A percentile compares a stretch with the other conserved stretches of the same genome.
These are phyloP conservation scores for Leistus spinibarbis DNA, from an alignment of 2,888 invertebrate species.

Conservation along the genomic window DNA sequence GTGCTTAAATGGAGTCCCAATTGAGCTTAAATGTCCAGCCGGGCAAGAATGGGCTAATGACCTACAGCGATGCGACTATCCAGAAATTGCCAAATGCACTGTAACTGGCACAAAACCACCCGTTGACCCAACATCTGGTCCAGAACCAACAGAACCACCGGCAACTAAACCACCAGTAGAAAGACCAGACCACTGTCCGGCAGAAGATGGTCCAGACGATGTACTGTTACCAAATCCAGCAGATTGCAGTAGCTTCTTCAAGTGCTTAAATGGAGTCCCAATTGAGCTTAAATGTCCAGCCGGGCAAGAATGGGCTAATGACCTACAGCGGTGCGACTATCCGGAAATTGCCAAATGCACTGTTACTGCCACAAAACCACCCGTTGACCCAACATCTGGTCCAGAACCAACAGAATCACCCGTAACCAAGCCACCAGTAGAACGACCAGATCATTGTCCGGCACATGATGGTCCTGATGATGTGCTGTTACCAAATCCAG, in stretches of 20 bases:
- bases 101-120: constrained; percentile 3
- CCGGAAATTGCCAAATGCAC: constrained; percentile 15
- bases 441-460: constrained; percentile 24
- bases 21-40: constrained; percentile 38
- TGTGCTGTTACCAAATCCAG: constrained; percentile 31
- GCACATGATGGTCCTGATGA: constrained; percentile 25
- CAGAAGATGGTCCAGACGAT: constrained; percentile 23
- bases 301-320: constrained; percentile 13
- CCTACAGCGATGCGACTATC: constrained; percentile 18
- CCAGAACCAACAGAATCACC: not conserved
- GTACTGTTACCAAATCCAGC: constrained; percentile 30
- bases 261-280: constrained; percentile 16
- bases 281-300: constrained; percentile 15
- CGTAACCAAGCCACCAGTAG: not conserved
- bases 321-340: constrained; percentile 14
- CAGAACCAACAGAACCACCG: not conserved
- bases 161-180: not conserved
- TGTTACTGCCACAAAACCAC: not conserved
- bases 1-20: constrained; percentile 39
- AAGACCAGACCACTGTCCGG: constrained; percentile 24
- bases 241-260: constrained; percentile 32
- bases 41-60: constrained; percentile 28
- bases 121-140: not conserved
- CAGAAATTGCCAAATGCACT: constrained; percentile 17
- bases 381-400: not conserved